A percentile compares a stretch with the other conserved stretches of the same genome.
Conservation (phyloP, 1,140 invertebrate genomes). For the Homalodisca vitripennis region DNA sequence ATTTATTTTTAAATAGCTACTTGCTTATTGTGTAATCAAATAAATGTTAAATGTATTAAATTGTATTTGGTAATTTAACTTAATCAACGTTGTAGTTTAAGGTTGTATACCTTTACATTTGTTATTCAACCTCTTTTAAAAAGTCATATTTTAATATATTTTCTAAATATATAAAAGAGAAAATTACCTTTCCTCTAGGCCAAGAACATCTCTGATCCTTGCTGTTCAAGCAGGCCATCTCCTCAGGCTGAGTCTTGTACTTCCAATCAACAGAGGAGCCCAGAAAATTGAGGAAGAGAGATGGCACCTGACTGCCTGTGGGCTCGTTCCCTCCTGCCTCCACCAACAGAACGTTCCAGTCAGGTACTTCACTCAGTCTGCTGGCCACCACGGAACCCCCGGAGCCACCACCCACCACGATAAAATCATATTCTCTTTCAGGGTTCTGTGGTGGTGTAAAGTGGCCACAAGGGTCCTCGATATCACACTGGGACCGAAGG, state of each 20-base stretch:
- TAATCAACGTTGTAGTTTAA: too few relatives aligned
- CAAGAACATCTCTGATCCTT: slow-evolving; percentile 68
- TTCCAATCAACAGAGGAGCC: slow-evolving; percentile 87
- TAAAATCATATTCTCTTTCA: slow-evolving; percentile 72
- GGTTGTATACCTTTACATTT: too few relatives aligned
- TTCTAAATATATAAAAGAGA: too few relatives aligned
- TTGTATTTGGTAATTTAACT: too few relatives aligned
- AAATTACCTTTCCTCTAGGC: slow-evolving; percentile 68
- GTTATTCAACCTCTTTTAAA: too few relatives aligned
- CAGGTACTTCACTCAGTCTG: slow-evolving; percentile 72
- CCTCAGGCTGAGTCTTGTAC: slow-evolving; percentile 82
- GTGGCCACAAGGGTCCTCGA: slow-evolving; percentile 61
- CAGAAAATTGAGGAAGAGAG: slow-evolving; percentile 82
- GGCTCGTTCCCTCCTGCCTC: slow-evolving; percentile 93
- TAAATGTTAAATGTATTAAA: too few relatives aligned
- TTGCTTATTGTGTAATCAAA: too few relatives aligned
- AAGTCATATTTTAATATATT: not conserved
- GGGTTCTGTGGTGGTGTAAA: slow-evolving; percentile 61
- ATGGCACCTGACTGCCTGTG: slow-evolving; percentile 87
- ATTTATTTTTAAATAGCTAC: too few relatives aligned
- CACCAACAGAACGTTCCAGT: slow-evolving; percentile 70
- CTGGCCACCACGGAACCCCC: slow-evolving; percentile 91
- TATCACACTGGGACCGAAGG: slow-evolving; percentile 57
- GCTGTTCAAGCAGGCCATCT: slow-evolving; percentile 53
- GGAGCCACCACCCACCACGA: slow-evolving; percentile 87